These are phyloP conservation scores for Charaxes varanes DNA, from an alignment of 1,140 invertebrate genomes.

Conservation along the genomic window DNA sequence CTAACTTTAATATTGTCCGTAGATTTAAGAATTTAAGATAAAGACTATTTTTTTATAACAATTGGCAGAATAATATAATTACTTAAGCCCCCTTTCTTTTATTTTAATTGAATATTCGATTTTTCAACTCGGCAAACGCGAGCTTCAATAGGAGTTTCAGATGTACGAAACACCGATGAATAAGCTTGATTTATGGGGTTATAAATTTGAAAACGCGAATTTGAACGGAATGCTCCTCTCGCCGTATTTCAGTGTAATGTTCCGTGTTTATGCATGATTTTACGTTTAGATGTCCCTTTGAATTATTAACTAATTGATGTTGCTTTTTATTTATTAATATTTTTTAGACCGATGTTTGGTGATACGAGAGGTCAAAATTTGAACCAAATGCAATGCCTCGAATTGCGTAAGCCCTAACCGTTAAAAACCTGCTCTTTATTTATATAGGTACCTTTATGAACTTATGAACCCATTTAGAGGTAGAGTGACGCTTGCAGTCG, in stretches of 20 bases:
- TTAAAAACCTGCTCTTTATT: no score
- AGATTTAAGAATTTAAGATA: constrained; percentile 2
- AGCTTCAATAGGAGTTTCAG: constrained; percentile 24
- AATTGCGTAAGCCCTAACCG: no score
- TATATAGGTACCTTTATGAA: no score
- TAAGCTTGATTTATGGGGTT: constrained; percentile 34
- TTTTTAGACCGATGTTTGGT: no score
- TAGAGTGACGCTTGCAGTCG: no score
- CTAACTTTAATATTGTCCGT: not conserved
- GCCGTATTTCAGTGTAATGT: constrained; percentile 34
- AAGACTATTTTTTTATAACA: constrained; percentile 13
- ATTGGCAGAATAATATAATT: constrained; percentile 14
- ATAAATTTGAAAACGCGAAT: constrained; percentile 30
- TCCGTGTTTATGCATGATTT: constrained; percentile 31
- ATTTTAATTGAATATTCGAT: constrained; percentile 22
- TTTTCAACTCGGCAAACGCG: constrained; percentile 10
- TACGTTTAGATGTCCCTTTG: no score
- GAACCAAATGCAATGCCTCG: no score
- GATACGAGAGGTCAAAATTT: no score
- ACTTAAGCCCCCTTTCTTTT: constrained; percentile 9
- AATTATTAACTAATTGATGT: no score
- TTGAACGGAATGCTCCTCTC: constrained; percentile 32
- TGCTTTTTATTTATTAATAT: no score
- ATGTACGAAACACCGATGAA: constrained; percentile 38
- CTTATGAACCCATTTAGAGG: no score